Evolutionary conservation across 2,797 vertebrate genomes (phyloP).

Genomic region (Streptopelia turtur): DNA sequence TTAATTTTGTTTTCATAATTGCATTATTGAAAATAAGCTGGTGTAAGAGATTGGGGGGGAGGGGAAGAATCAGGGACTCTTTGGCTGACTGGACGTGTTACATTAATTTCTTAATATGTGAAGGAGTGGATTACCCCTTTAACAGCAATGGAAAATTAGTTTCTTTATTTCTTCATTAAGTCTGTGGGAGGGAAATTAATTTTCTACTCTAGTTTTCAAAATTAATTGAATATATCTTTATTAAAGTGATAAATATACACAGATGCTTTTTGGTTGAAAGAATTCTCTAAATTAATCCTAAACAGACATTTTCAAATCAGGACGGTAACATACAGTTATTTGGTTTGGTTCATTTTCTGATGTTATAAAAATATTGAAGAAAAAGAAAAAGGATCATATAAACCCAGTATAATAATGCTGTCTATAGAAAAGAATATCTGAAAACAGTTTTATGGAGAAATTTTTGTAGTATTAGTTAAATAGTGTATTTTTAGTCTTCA

Average conservation of each 20-base stretch:
- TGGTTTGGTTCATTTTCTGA: neutral
- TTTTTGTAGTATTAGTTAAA: neutral
- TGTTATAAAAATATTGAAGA: neutral
- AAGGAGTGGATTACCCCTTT: conserved; percentile 76
- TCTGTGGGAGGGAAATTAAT: conserved; percentile 81
- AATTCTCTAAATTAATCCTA: conserved; percentile 71
- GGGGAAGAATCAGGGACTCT: conserved; percentile 26
- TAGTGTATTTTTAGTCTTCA: neutral
- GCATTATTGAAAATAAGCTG: conserved; percentile 39
- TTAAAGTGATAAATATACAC: conserved; percentile 73
- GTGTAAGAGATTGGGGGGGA: conserved; percentile 1
- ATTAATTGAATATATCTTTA: conserved; percentile 82
- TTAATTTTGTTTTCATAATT: conserved; percentile 22
- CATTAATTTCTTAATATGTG: conserved; percentile 79
- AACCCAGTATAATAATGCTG: neutral
- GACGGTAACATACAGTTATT: neutral
- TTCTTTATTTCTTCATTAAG: conserved; percentile 82
- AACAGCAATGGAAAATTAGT: conserved; percentile 79
- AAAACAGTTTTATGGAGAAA: neutral
- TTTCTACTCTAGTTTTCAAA: conserved; percentile 72
- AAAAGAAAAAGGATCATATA: neutral
- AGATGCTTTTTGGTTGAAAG: conserved; percentile 68
- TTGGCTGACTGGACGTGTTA: conserved; percentile 73
- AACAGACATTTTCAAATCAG: conserved; percentile 5
- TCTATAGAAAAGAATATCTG: neutral